Conservation (phyloP, 2,797 vertebrate species). For the Tauraco hartlaubi region DNA sequence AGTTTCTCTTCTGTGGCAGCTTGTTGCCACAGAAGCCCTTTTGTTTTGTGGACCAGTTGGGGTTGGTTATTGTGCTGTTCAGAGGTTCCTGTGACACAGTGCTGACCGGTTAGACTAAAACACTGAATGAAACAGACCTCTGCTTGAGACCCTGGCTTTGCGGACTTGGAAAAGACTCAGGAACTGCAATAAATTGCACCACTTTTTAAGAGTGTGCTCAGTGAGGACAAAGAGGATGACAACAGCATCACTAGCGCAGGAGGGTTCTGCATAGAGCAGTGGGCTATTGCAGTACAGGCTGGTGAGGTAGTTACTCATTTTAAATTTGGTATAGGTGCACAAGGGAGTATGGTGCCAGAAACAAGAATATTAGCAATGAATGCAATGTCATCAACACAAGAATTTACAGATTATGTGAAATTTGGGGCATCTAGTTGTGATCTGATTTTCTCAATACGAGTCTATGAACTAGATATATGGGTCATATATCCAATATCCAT, state of each 20-base stretch:
- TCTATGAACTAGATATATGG: neutral
- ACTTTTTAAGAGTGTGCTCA: neutral
- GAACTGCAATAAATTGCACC: neutral
- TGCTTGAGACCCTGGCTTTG: constrained; percentile 34
- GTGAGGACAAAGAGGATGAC: neutral
- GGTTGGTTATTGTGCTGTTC: constrained; percentile 63
- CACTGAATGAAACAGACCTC: constrained; percentile 32
- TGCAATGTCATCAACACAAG: neutral
- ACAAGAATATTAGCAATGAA: neutral
- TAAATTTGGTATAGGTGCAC: neutral
- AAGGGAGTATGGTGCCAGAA: neutral
- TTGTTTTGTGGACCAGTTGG: constrained; percentile 70
- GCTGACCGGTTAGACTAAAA: constrained; percentile 47
- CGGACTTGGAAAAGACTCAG: neutral
- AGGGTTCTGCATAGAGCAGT: neutral
- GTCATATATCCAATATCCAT: too few species aligned
- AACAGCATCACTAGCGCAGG: neutral
- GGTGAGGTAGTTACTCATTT: fast-evolving
- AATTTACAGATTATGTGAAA: neutral
- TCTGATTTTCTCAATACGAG: neutral
- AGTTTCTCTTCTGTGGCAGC: constrained; percentile 64
- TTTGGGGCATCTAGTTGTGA: neutral
- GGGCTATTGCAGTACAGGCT: fast-evolving
- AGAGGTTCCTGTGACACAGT: constrained; percentile 56
- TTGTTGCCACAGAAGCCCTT: constrained; percentile 67